Conservation (phyloP, 2,797 vertebrate species). For the Momotus momota region DNA sequence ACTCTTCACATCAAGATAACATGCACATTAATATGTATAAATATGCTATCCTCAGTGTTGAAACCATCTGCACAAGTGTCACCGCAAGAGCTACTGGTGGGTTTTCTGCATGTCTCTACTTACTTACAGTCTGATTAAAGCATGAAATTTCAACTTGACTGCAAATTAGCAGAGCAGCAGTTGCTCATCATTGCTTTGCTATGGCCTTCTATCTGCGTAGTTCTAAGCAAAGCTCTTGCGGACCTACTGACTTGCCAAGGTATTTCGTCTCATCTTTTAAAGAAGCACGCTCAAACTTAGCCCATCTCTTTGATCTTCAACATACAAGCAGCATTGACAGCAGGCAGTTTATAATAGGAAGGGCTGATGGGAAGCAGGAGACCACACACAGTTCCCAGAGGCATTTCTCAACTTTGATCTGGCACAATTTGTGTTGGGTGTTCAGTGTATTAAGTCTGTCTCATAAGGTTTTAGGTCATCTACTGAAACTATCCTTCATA, state of each 20-base stretch:
- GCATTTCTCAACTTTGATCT: background rate
- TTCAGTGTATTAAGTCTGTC: background rate
- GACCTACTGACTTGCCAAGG: background rate
- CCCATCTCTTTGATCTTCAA: background rate
- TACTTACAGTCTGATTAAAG: slow-evolving; percentile 25
- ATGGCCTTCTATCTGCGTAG: background rate
- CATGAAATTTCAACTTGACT: background rate
- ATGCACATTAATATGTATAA: slow-evolving; percentile 35
- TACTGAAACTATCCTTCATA: background rate
- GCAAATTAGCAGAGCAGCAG: background rate
- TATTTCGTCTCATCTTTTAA: background rate
- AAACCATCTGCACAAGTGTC: slow-evolving; percentile 27
- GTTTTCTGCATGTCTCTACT: background rate
- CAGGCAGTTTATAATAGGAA: background rate
- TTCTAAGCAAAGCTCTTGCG: background rate
- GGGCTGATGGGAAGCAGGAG: background rate
- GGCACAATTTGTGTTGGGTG: background rate
- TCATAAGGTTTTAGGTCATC: background rate
- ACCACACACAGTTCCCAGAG: background rate
- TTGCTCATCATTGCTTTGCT: background rate
- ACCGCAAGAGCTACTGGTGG: background rate
- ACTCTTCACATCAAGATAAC: slow-evolving; percentile 8
- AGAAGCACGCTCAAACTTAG: background rate
- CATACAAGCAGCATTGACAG: background rate
- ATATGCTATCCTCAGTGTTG: background rate